Evolutionary conservation across 2,888 invertebrate species (phyloP).

Genomic region (Ichneumoninae sp.): DNA sequence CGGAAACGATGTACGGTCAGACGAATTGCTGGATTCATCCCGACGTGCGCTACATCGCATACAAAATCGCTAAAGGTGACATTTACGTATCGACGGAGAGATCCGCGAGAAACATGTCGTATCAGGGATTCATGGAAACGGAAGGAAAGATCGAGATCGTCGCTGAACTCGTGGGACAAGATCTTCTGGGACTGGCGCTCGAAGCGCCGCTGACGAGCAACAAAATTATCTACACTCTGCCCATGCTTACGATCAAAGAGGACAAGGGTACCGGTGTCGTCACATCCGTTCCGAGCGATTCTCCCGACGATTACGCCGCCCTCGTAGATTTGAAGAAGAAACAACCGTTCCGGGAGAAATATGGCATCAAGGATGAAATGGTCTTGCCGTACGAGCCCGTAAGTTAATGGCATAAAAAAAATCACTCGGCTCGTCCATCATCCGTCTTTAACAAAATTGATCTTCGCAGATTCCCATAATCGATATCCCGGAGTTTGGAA

Average conservation of each 20-base stretch:
- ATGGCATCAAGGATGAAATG: constrained; percentile 93
- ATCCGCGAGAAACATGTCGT: constrained; percentile 97
- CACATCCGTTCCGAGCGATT: constrained; percentile 98
- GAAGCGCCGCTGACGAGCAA: constrained; percentile 94
- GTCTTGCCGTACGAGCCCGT: constrained; percentile 89
- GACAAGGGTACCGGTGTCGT: constrained; percentile 99
- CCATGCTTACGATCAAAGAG: constrained; percentile 99
- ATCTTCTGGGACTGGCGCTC: constrained; percentile 93
- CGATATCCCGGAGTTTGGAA: constrained; percentile 95
- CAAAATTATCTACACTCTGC: constrained; percentile 94
- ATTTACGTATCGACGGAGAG: constrained; percentile 95
- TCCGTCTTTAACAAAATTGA: not conserved
- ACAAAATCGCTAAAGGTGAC: constrained; percentile 89
- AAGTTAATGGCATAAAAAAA: constrained; percentile 73
- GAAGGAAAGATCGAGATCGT: constrained; percentile 92
- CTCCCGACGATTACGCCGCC: constrained; percentile 99
- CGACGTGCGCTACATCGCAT: constrained; percentile 96
- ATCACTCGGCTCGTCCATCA: not conserved
- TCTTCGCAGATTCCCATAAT: constrained; percentile 92
- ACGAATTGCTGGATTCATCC: constrained; percentile 99
- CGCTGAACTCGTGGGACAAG: constrained; percentile 89
- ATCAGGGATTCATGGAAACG: constrained; percentile 94
- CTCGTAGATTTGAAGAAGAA: constrained; percentile 98
- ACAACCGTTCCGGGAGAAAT: constrained; percentile 96
- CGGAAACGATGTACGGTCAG: constrained; percentile 99